Percentiles rank a stretch among this genome's conserved stretches.
phyloP scores from a whole-genome alignment of 1,140 invertebrate species.

The Atta cephalotes region DNA sequence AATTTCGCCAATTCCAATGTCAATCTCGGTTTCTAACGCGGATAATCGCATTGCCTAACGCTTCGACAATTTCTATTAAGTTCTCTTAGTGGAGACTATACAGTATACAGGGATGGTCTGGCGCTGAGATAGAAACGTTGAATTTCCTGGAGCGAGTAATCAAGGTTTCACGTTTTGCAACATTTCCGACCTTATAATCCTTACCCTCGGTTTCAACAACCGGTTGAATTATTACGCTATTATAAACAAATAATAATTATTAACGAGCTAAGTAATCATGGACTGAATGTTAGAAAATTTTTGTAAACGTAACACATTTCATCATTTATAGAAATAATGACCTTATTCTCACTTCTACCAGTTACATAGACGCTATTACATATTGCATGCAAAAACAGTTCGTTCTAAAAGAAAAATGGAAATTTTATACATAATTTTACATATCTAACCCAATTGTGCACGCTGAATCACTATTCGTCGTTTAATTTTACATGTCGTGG shows the following conservation, averaged over 20 bases:
- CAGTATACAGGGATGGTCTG: not conserved
- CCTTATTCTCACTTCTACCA: not conserved
- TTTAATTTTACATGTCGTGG: not conserved
- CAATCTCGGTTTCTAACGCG: conserved; percentile 63
- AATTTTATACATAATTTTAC: not conserved
- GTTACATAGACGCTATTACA: not conserved
- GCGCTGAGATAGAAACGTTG: conserved; percentile 24
- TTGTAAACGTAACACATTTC: not conserved
- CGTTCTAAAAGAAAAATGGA: not conserved
- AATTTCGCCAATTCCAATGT: conserved; percentile 66
- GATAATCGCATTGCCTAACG: conserved; percentile 67
- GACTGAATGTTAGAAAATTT: not conserved
- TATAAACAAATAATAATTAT: not conserved
- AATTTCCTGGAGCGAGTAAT: conserved; percentile 6
- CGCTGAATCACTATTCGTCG: not conserved
- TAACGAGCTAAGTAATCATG: not conserved
- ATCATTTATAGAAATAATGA: not conserved
- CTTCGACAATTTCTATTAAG: conserved; percentile 66
- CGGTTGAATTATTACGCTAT: conserved; percentile 21
- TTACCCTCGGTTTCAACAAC: conserved; percentile 22
- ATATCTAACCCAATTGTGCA: not conserved
- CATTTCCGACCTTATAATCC: conserved; percentile 32
- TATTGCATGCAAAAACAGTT: not conserved
- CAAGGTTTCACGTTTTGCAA: conserved; percentile 25
- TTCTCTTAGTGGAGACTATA: conserved; percentile 54